A percentile compares a stretch with the other conserved stretches of the same genome.
Evolutionary conservation across 1,140 invertebrate species (phyloP).

Genomic region (Nomia melanderi): DNA sequence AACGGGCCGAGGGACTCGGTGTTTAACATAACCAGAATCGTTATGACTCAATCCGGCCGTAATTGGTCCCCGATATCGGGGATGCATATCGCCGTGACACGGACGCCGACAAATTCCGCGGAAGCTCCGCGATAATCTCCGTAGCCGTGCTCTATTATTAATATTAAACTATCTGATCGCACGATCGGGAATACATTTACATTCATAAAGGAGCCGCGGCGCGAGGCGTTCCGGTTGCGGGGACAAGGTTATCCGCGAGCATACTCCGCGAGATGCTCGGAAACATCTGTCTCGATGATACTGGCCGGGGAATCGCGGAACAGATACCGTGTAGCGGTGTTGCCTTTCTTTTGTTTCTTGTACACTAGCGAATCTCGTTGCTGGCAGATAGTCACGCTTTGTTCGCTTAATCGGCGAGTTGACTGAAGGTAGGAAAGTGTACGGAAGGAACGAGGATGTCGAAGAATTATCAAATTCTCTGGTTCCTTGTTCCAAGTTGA

Average conservation of each 20-base stretch:
- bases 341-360: too few species aligned
- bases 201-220: conserved; percentile 25
- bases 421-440: too few species aligned
- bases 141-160: conserved; percentile 31
- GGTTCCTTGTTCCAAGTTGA: too few species aligned
- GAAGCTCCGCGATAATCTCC: conserved; percentile 17
- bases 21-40: conserved; percentile 59
- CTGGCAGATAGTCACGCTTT: too few species aligned
- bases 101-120: conserved; percentile 30
- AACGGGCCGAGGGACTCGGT: conserved; percentile 32
- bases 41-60: conserved; percentile 56
- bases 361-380: too few species aligned
- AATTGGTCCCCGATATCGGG: conserved; percentile 40
- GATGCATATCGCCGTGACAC: conserved; percentile 19
- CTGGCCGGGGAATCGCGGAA: too few species aligned
- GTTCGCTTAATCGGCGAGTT: too few species aligned
- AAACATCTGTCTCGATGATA: too few species aligned
- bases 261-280: neutral
- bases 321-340: too few species aligned
- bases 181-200: conserved; percentile 55
- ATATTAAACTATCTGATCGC: conserved; percentile 41
- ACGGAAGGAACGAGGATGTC: too few species aligned
- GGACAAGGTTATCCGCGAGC: conserved; percentile 27
- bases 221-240: neutral
- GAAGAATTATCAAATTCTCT: too few species aligned